phyloP scores from a whole-genome alignment of 2,888 invertebrate genomes.

The Apeira syringaria region DNA sequence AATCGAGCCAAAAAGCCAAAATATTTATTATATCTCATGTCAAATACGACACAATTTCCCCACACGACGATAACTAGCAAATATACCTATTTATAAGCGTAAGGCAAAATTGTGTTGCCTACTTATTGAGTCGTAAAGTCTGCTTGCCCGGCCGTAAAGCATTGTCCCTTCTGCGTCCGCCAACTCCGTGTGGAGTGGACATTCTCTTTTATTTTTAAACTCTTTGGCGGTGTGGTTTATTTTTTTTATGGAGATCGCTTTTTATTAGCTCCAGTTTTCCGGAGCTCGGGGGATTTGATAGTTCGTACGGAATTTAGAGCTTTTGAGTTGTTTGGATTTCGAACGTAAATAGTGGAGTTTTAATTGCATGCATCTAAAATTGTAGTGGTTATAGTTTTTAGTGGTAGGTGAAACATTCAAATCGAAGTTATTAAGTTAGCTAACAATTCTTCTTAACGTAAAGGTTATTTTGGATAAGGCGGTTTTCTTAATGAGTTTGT shows the following conservation, averaged over 20 bases:
- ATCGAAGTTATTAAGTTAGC: too few relatives aligned
- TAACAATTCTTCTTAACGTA: too few relatives aligned
- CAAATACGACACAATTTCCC: constrained; percentile 5
- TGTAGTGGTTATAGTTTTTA: too few relatives aligned
- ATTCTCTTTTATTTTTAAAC: constrained; percentile 18
- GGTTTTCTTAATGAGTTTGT: too few relatives aligned
- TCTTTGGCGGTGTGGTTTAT: neutral
- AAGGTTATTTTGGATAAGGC: too few relatives aligned
- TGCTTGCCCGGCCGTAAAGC: constrained; percentile 28
- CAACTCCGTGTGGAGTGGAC: constrained; percentile 2
- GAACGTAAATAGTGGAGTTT: neutral
- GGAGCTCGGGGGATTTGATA: neutral
- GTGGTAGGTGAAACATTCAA: too few relatives aligned
- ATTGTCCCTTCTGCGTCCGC: constrained; percentile 20
- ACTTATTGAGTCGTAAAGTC: constrained; percentile 32
- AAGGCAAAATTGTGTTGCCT: constrained; percentile 18
- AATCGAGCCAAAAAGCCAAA: constrained; percentile 11
- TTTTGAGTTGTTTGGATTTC: neutral
- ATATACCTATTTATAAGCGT: constrained; percentile 17
- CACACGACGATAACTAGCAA: constrained; percentile 7
- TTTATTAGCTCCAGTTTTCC: constrained; percentile 9
- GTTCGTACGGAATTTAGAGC: constrained; percentile 9
- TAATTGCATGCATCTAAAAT: too few relatives aligned
- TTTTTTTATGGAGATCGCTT: neutral
- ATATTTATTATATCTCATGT: constrained; percentile 11